Percentiles rank a stretch among this genome's conserved stretches.
Conservation (phyloP, 2,797 vertebrate species). For the Eidolon dupreanum region DNA sequence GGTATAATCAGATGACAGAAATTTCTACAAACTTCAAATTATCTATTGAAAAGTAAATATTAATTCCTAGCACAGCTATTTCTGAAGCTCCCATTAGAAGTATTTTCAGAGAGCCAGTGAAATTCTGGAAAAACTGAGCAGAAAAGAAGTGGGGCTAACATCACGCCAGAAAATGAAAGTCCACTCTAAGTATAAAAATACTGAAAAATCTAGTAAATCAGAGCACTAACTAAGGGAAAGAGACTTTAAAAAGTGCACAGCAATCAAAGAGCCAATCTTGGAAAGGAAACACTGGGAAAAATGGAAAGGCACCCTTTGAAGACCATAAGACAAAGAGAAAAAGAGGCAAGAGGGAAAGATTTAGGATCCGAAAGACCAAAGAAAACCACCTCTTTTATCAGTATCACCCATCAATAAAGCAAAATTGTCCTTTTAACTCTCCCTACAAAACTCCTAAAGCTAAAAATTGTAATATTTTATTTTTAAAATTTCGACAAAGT, state of each 20-base stretch:
- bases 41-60: slow-evolving; percentile 9
- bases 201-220: background rate
- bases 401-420: background rate
- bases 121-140: background rate
- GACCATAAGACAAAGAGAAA: background rate
- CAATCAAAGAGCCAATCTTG: background rate
- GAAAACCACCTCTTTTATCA: background rate
- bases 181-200: background rate
- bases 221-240: background rate
- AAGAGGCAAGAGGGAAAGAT: background rate
- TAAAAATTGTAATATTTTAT: background rate
- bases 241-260: background rate
- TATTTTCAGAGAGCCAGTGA: background rate
- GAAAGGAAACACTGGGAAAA: background rate
- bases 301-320: background rate
- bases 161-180: background rate
- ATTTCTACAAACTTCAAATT: slow-evolving; percentile 26
- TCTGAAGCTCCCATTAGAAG: background rate
- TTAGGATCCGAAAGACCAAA: background rate
- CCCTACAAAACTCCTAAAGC: background rate
- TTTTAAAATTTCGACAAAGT: background rate
- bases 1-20: background rate
- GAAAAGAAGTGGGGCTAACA: background rate
- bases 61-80: background rate
- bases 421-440: background rate